Evolutionary conservation across 2,113 vertebrate species (phyloP).

Genomic region (Eclectus roratus): DNA sequence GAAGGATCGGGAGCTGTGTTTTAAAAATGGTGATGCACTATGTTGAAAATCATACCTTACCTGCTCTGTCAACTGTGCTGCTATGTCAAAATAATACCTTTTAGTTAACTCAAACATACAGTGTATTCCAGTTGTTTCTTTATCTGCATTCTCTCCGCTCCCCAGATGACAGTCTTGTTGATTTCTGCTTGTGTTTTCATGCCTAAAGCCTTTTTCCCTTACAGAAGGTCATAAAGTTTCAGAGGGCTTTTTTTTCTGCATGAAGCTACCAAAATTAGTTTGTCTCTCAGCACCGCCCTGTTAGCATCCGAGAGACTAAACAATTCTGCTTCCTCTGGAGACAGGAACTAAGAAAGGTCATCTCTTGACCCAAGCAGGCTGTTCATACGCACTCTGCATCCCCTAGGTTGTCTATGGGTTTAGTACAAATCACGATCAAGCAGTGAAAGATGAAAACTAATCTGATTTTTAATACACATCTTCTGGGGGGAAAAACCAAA

Average conservation of each 20-base stretch:
- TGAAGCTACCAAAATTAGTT: constrained; percentile 37
- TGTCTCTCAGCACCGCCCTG: neutral
- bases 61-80: neutral
- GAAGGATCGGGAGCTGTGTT: neutral
- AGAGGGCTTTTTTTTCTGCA: constrained; percentile 9
- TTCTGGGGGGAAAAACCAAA: neutral
- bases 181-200: constrained; percentile 37
- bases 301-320: constrained; percentile 24
- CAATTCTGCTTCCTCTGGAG: constrained; percentile 7
- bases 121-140: neutral
- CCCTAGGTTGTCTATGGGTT: neutral
- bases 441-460: neutral
- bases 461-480: neutral
- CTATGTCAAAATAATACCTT: constrained; percentile 29
- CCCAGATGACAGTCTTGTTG: constrained; percentile 35
- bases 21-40: neutral
- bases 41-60: neutral
- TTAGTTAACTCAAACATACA: neutral
- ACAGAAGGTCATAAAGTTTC: constrained; percentile 52
- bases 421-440: neutral
- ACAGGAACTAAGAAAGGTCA: constrained; percentile 13
- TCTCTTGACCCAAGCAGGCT: neutral
- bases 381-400: neutral
- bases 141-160: neutral
- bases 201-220: constrained; percentile 48